phyloP scores from a whole-genome alignment of 1,140 invertebrate genomes.

The Saxidomus purpurata region DNA sequence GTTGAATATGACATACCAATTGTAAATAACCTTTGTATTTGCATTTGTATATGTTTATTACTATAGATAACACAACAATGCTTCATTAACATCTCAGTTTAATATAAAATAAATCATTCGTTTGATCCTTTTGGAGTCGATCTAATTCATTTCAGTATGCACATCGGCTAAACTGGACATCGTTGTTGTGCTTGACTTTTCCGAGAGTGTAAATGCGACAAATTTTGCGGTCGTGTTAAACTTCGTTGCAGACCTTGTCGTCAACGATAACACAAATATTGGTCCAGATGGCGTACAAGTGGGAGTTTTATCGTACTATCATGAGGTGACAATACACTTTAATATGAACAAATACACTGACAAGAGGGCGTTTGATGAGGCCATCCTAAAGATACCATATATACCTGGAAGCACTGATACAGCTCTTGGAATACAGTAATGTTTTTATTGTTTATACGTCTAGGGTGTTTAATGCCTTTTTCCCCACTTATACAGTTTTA shows the following conservation, averaged over 20 bases:
- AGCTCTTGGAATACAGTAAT: neutral
- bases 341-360: conserved; percentile 62
- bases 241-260: conserved; percentile 50
- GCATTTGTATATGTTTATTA: neutral
- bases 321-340: conserved; percentile 30
- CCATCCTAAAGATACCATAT: conserved; percentile 11
- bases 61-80: too few species aligned
- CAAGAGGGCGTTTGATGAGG: neutral
- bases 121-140: too few species aligned
- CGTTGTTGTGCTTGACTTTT: conserved; percentile 66
- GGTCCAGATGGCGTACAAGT: conserved; percentile 58
- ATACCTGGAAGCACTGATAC: conserved; percentile 43
- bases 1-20: too few species aligned
- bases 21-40: too few species aligned
- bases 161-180: conserved; percentile 68
- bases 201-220: conserved; percentile 41
- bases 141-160: conserved; percentile 47
- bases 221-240: conserved; percentile 46
- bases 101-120: too few species aligned
- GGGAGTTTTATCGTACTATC: conserved; percentile 57
- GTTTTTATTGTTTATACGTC: too few species aligned
- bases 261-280: conserved; percentile 11
- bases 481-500: too few species aligned
- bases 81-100: too few species aligned
- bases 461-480: too few species aligned